These are phyloP conservation scores for Prunella himalayana DNA, from an alignment of 2,113 vertebrate genomes.

Conservation along the genomic window DNA sequence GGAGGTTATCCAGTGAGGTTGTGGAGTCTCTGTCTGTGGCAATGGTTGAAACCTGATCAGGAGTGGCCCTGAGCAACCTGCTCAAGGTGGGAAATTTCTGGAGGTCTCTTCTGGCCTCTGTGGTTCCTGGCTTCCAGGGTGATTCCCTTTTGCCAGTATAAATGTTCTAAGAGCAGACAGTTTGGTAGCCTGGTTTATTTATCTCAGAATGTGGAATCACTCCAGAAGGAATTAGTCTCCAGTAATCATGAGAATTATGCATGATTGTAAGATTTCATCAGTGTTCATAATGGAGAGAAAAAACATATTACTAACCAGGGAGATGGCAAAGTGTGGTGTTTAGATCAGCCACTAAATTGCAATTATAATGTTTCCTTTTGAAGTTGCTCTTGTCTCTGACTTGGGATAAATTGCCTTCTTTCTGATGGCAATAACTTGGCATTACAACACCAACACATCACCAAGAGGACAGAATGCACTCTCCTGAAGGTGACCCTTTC, in stretches of 20 bases:
- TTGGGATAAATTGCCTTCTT: not conserved
- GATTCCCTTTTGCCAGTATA: not conserved
- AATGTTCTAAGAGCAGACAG: not conserved
- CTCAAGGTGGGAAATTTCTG: not conserved
- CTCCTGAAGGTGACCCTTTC: not conserved
- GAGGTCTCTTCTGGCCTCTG: not conserved
- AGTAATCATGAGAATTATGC: not conserved
- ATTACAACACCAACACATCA: accelerated
- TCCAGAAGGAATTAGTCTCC: not conserved
- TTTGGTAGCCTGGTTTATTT: not conserved
- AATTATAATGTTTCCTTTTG: not conserved
- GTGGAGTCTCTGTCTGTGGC: not conserved
- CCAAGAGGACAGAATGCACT: accelerated
- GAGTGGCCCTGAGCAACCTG: not conserved
- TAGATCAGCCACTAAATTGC: not conserved
- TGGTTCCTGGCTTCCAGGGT: not conserved
- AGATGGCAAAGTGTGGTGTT: not conserved
- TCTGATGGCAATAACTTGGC: not conserved
- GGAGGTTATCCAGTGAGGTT: not conserved
- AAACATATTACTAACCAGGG: not conserved
- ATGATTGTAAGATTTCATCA: not conserved
- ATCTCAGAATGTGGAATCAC: not conserved
- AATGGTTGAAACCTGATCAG: not conserved
- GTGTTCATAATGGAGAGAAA: not conserved
- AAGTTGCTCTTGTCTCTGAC: not conserved